phyloP scores from a whole-genome alignment of 2,113 vertebrate genomes.

The Erpornis zantholeuca region DNA sequence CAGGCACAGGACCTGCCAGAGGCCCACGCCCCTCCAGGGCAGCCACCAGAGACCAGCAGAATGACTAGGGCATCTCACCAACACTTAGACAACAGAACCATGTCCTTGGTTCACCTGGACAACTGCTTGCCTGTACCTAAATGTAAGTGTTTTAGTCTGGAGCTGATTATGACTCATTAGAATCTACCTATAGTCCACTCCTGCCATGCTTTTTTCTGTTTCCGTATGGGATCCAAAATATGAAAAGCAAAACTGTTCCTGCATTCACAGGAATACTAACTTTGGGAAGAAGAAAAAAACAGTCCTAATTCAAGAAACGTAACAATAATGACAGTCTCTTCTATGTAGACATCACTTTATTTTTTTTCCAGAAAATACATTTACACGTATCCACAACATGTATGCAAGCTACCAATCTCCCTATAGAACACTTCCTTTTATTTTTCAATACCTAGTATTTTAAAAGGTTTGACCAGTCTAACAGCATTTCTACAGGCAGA shows the following conservation, averaged over 20 bases:
- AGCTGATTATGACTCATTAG: not conserved
- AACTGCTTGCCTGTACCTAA: not conserved
- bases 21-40: fast-evolving
- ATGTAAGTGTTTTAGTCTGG: not conserved
- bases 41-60: not conserved
- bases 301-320: not conserved
- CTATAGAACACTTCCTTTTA: not conserved
- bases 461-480: not conserved
- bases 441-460: not conserved
- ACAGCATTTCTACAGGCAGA: not conserved
- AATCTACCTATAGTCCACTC: not conserved
- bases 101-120: not conserved
- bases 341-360: not conserved
- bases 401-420: not conserved
- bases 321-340: not conserved
- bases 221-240: not conserved
- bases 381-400: not conserved
- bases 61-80: not conserved
- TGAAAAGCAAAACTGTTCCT: not conserved
- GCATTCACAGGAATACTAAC: not conserved
- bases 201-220: not conserved
- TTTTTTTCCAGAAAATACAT: not conserved
- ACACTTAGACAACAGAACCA: not conserved
- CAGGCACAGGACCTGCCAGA: not conserved
- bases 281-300: not conserved